A percentile compares a stretch with the other conserved stretches of the same genome.
Evolutionary conservation across 2,797 vertebrate species (phyloP).

Genomic region (Phoeniculus purpureus): DNA sequence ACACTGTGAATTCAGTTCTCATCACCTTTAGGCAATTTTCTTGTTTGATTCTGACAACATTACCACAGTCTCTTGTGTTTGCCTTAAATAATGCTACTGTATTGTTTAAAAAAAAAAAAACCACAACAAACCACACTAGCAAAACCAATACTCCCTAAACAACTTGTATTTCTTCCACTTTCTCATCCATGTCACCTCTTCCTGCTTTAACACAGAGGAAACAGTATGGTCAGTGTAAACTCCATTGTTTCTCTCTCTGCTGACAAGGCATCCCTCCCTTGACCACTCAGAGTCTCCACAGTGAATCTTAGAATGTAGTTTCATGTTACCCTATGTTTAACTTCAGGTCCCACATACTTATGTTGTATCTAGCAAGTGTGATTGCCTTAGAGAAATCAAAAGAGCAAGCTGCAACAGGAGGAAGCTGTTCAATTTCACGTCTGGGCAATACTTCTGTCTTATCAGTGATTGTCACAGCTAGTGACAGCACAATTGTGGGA

Average conservation of each 20-base stretch:
- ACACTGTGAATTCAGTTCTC: neutral
- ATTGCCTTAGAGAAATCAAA: neutral
- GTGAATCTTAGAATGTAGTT: neutral
- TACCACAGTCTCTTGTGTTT: neutral
- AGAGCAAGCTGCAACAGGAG: neutral
- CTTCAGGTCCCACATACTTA: neutral
- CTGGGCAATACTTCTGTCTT: neutral
- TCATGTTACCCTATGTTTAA: neutral
- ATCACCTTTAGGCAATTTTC: neutral
- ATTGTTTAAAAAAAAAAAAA: neutral
- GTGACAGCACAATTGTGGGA: neutral
- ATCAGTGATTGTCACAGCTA: neutral
- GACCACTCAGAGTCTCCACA: neutral
- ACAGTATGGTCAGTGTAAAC: neutral
- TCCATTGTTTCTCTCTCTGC: neutral
- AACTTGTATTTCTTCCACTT: neutral
- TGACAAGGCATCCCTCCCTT: neutral
- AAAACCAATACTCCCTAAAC: neutral
- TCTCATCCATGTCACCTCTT: neutral
- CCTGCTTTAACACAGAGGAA: neutral
- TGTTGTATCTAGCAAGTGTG: neutral
- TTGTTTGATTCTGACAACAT: neutral
- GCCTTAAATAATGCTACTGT: neutral
- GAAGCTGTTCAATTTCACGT: neutral
- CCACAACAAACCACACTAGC: no score